Conservation (phyloP, 2,888 invertebrate genomes). For the Theodoxus fluviatilis region DNA sequence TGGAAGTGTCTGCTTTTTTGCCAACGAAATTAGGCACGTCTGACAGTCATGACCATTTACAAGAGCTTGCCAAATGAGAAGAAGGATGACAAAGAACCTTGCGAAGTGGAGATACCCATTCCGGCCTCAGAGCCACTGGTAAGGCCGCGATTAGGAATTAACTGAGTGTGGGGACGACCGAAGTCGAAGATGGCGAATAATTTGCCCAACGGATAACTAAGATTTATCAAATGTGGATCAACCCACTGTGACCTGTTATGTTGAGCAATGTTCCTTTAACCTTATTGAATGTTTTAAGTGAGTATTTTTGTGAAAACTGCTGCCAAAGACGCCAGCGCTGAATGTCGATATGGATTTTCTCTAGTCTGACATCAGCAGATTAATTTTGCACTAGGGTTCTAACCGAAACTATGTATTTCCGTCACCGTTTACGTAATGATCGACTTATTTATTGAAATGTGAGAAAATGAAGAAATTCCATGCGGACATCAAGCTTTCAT, state of each 20-base stretch:
- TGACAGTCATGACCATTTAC: constrained; percentile 39
- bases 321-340: too few species aligned
- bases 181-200: constrained; percentile 22
- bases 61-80: constrained; percentile 36
- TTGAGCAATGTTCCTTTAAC: background rate
- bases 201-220: background rate
- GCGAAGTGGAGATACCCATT: constrained; percentile 34
- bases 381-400: too few species aligned
- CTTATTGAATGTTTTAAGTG: background rate
- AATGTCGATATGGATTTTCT: too few species aligned
- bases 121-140: constrained; percentile 40
- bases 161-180: too few species aligned
- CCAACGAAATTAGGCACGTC: too few species aligned
- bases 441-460: too few species aligned
- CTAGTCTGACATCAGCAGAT: too few species aligned
- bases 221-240: background rate
- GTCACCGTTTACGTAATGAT: too few species aligned
- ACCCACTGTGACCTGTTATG: background rate
- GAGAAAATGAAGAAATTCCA: too few species aligned
- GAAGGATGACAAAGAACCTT: constrained; percentile 33
- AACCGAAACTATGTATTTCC: too few species aligned
- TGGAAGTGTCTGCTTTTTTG: too few species aligned
- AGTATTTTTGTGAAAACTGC: background rate
- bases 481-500: too few species aligned
- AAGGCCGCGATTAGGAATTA: constrained; percentile 28